Evolutionary conservation across 2,888 invertebrate genomes (phyloP), one percentile per base, ranked within the genome.

Genomic region (Muschampia plurimacula): DNA sequence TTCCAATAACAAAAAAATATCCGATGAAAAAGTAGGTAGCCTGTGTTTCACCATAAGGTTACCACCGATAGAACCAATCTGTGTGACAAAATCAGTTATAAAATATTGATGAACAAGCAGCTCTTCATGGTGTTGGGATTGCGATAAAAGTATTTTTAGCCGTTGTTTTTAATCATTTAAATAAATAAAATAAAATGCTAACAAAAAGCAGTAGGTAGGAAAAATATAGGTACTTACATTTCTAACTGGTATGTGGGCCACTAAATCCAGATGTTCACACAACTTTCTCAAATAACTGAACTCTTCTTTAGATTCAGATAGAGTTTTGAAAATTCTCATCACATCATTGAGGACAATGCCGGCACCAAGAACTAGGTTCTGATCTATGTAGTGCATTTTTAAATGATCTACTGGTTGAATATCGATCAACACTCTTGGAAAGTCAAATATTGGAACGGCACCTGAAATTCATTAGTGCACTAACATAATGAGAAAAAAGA

Each of bases 31-130:
- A 55, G 95, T 96, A 3, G 84, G 91, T 73, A 95, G 87, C 15
- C 91, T 83, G 79, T 96, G 95, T 82, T 97, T 97, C 63, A 96
- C 87, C 93, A 96, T 96, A 44, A 97, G 81, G 81, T 96, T 97
- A 1, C 96, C 97, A 66, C 96, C 96, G 73, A 96, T 88, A 0
- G 95, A 95, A 12, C 95, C 96, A 64, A 95, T 90, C 95, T 95
- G 44, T 60, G 82, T 75, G 86, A 83, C 10, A 72, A 52, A 67
- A 12, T 60, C 13, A 44, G 10, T 44, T 44, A 9, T n/a, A 52
- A 39, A 39, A 39, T 22, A 22, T 22, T 22, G 22, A 22, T 22
- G 22, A 22, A 22, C 22, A 22, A 22, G 22, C 22, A 22, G 22
- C 22, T 22, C 1, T 22, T 22, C 1, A 22, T 22, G 22, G 22